phyloP scores from a whole-genome alignment of 2,888 invertebrate species.

The Ctenicera cuprea region DNA sequence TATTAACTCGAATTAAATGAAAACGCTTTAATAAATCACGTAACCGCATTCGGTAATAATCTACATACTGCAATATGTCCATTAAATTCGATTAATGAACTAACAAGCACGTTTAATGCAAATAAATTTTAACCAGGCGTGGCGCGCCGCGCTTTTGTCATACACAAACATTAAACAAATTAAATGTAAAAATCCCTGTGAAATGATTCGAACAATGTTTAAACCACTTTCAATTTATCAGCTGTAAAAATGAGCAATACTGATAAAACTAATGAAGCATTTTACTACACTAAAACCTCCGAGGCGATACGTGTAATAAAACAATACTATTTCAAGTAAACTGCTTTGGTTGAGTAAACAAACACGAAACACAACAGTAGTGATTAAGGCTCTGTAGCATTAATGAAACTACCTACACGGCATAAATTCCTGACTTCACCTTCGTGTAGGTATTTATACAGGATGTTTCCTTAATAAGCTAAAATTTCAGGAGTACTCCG shows the following conservation, averaged over 20 bases:
- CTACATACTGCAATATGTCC: constrained; percentile 30
- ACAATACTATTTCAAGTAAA: no score
- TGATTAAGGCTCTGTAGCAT: no score
- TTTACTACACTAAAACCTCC: no score
- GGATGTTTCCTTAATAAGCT: no score
- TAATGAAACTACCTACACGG: no score
- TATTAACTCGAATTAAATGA: constrained; percentile 8
- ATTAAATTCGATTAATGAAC: constrained; percentile 44
- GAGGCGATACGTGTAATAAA: no score
- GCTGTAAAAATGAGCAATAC: neutral
- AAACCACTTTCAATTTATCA: neutral
- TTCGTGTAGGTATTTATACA: no score
- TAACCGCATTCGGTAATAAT: constrained; percentile 25
- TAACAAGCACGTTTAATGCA: constrained; percentile 33
- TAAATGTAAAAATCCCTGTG: neutral
- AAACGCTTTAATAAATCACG: constrained; percentile 23
- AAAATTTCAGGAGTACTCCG: no score
- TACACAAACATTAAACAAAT: neutral
- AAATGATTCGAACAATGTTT: neutral
- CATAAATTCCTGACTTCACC: no score
- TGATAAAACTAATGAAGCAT: neutral
- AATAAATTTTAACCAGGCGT: constrained; percentile 35
- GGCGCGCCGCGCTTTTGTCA: neutral
- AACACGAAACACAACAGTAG: no score
- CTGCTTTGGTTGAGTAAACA: no score